Base-by-base conservation (phyloP, 2,888 invertebrate species). In the Xanthostigma xanthostigma region DNA sequence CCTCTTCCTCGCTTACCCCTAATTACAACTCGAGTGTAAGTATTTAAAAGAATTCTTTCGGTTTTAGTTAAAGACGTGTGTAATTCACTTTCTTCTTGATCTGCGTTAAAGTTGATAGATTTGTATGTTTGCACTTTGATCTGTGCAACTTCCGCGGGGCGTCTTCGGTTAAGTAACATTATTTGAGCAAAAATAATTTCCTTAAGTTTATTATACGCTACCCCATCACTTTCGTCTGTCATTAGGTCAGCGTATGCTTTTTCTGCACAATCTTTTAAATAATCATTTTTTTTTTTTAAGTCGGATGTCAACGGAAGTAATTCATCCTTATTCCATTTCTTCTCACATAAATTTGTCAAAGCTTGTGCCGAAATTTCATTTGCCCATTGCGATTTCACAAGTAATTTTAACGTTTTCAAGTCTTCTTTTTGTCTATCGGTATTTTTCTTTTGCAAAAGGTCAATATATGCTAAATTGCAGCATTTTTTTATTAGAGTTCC, bases 281-380 rank as follows among this genome's bases (percentile, higher is more conserved):
- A 55, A n/a, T 44, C 43, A 41, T 55, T 53, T n/a, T n/a, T n/a
- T n/a, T n/a, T n/a, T n/a, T n/a, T n/a, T n/a, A n/a, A n/a, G n/a
- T n/a, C n/a, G n/a, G n/a, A n/a, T 9, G 54, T 55, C 3, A 56
- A 43, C 2, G 55, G 56, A 12, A 58, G 41, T 14, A 58, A 40
- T 49, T 58, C 55, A n/a, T 54, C 48, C 46, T 57, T 56, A 40
- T 58, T 57, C 55, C 56, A 57, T 53, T 49, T 53, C 33, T 55
- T 56, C 44, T 53, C 43, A 55, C 54, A 54, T 45, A 57, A 50
- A 49, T 57, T 56, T 33, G 53, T 40, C 13, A 45, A 41, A 38
- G 56, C 58, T 51, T 55, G 57, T 9, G 57, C 54, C 8, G 55
- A 56, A 34, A 58, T 48, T 53, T 56, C 57, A 45, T 56, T 44